phyloP scores from a whole-genome alignment of 2,888 invertebrate species.

The Limenitis arthemis region DNA sequence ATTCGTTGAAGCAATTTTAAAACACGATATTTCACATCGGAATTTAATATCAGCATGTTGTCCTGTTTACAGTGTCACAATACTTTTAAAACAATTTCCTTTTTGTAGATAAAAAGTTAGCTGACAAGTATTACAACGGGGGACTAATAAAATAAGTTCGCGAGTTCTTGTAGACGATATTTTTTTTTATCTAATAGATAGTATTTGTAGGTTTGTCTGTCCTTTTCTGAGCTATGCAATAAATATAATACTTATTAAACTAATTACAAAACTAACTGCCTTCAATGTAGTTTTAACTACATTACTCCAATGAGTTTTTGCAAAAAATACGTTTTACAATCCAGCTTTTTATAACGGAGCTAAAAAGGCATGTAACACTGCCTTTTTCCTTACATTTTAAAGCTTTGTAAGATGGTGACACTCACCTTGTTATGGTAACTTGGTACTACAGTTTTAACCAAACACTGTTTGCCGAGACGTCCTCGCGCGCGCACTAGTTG shows the following conservation, averaged over 20 bases:
- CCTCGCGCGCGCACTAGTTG: no score
- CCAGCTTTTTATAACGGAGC: neutral
- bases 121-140: neutral
- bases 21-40: constrained; percentile 34
- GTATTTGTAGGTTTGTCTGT: no score
- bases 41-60: constrained; percentile 33
- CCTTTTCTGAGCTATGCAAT: no score
- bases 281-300: neutral
- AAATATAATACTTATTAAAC: no score
- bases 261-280: no score
- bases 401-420: no score
- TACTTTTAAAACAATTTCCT: constrained; percentile 13
- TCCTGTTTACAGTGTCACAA: constrained; percentile 22
- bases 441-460: no score
- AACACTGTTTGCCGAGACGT: no score
- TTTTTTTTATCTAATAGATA: no score
- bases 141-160: neutral
- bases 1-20: constrained; percentile 21
- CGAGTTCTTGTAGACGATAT: neutral
- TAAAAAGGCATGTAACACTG: no score
- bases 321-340: constrained; percentile 1
- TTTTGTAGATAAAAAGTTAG: neutral
- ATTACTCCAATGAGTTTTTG: neutral
- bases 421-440: no score
- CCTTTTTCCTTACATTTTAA: no score